Evolutionary conservation across 2,797 vertebrate species (phyloP).

Genomic region (Sandelia bainsii): DNA sequence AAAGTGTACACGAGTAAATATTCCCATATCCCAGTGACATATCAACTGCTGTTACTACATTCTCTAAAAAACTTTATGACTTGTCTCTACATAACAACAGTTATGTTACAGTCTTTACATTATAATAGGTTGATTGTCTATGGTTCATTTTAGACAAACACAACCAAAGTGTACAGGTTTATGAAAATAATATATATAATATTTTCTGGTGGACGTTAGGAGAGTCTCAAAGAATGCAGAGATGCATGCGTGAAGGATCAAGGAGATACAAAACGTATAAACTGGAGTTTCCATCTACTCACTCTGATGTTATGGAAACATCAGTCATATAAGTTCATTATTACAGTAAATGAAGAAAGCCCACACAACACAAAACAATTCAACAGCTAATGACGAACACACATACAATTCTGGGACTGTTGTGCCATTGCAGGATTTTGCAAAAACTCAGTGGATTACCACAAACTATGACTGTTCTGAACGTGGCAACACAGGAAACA

Average conservation of each 20-base stretch:
- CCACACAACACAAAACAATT: constrained; percentile 6
- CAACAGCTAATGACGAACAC: constrained; percentile 7
- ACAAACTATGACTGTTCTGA: constrained; percentile 19
- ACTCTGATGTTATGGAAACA: constrained; percentile 10
- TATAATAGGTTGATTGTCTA: not conserved
- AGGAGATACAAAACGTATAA: not conserved
- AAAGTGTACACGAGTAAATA: too few species aligned
- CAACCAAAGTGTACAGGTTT: not conserved
- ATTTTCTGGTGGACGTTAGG: not conserved
- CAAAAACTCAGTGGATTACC: constrained; percentile 5
- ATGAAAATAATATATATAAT: not conserved
- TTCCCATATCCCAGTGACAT: too few species aligned
- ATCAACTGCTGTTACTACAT: too few species aligned
- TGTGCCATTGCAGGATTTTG: constrained; percentile 24
- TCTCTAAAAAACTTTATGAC: not conserved
- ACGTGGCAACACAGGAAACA: constrained; percentile 8
- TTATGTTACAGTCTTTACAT: not conserved
- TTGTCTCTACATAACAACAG: not conserved
- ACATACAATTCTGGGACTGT: not conserved
- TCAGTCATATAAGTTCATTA: constrained; percentile 17
- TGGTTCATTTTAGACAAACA: not conserved
- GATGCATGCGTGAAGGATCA: not conserved
- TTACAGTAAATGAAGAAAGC: not conserved
- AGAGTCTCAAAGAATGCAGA: not conserved
- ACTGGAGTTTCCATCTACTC: not conserved